A percentile compares a stretch with the other conserved stretches of the same genome.
Conservation (phyloP, 1,140 invertebrate genomes). For the Archegozetes longisetosus region DNA sequence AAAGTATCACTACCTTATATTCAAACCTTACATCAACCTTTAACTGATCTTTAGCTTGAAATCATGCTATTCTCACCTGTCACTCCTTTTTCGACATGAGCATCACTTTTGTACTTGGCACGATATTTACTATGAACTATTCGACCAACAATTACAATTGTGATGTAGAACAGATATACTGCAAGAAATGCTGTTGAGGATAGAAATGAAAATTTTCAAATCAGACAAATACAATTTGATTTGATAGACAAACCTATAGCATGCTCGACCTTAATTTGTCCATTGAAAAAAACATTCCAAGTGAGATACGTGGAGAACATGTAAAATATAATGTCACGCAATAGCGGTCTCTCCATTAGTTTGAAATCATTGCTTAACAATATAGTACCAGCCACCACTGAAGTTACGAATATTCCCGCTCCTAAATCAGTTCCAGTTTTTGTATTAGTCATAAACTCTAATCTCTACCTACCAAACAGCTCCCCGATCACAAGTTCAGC, state of each 20-base stretch:
- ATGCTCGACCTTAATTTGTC: not conserved
- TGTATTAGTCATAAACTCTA: not conserved
- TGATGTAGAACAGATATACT: not conserved
- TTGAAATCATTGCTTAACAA: slow-evolving; percentile 41
- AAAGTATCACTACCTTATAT: too few species aligned
- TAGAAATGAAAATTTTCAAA: too few species aligned
- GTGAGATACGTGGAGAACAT: slow-evolving; percentile 31
- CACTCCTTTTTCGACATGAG: not conserved
- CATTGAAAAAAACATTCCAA: not conserved
- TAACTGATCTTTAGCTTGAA: too few species aligned
- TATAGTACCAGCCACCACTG: slow-evolving; percentile 44
- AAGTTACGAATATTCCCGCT: slow-evolving; percentile 46
- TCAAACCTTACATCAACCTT: too few species aligned
- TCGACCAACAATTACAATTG: not conserved
- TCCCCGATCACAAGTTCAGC: slow-evolving; percentile 40
- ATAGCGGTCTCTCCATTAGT: slow-evolving; percentile 38
- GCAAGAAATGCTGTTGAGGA: not conserved
- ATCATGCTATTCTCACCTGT: not conserved
- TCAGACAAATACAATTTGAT: too few species aligned
- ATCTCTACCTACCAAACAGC: slow-evolving; percentile 34
- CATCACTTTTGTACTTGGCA: not conserved
- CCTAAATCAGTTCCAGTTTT: slow-evolving; percentile 12
- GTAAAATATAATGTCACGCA: slow-evolving; percentile 49
- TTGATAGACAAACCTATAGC: too few species aligned
- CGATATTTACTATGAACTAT: not conserved